phyloP scores from a whole-genome alignment of 2,113 vertebrate species.

The Cryptomyrus ogoouensis region DNA sequence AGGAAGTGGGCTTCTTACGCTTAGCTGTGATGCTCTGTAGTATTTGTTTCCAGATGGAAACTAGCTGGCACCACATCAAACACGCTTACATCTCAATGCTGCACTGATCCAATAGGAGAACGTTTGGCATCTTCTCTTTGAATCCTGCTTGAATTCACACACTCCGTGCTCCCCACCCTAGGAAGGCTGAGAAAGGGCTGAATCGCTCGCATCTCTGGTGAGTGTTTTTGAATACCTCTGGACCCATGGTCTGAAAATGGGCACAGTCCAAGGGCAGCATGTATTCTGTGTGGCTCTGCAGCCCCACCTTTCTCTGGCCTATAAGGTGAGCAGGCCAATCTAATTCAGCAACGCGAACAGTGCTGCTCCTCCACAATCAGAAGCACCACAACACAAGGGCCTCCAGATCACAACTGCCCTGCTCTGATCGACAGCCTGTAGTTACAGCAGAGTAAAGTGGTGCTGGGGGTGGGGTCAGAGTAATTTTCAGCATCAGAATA shows the following conservation, averaged over 20 bases:
- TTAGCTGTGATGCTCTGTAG: not conserved
- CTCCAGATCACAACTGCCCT: not conserved
- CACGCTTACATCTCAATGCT: not conserved
- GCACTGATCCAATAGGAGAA: not conserved
- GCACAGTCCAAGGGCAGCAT: not conserved
- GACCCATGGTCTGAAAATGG: not conserved
- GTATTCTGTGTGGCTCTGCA: not conserved
- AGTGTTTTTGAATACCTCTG: not conserved
- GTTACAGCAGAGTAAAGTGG: slow-evolving; percentile 4
- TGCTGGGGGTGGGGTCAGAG: not conserved
- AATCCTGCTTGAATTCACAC: not conserved
- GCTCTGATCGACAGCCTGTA: not conserved
- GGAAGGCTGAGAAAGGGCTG: not conserved
- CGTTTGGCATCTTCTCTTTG: not conserved
- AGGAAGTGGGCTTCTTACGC: not conserved
- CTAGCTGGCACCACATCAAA: not conserved
- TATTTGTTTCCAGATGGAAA: not conserved
- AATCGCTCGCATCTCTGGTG: not conserved
- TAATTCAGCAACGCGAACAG: not conserved
- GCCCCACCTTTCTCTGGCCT: not conserved
- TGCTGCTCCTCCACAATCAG: not conserved
- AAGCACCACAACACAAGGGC: not conserved
- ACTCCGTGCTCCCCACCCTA: not conserved
- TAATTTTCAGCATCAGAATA: slow-evolving; percentile 15
- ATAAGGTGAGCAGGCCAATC: not conserved